A percentile compares a stretch with the other conserved stretches of the same genome.
phyloP scores from a whole-genome alignment of 1,140 invertebrate species.

The Dolichoris vasculosae region DNA sequence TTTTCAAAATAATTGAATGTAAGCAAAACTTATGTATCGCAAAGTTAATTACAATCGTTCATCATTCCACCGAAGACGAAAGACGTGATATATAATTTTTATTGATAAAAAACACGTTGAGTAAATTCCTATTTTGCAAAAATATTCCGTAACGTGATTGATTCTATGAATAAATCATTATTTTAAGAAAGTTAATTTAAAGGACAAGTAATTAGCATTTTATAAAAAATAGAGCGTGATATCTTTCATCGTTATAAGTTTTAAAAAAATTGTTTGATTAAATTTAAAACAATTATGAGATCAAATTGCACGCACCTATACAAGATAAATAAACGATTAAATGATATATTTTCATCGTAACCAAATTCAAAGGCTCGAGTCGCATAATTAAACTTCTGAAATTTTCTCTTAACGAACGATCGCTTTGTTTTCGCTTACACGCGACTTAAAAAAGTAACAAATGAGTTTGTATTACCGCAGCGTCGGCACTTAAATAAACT shows the following conservation, averaged over 20 bases:
- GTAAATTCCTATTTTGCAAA: background rate
- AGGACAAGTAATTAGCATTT: background rate
- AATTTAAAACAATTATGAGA: too few species aligned
- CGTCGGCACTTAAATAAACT: conserved; percentile 30
- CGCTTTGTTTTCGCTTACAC: background rate
- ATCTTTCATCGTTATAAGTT: background rate
- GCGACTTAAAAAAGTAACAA: background rate
- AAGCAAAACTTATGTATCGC: background rate
- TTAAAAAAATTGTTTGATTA: background rate
- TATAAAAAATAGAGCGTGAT: background rate
- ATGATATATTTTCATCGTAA: background rate
- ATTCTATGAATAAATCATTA: conserved; percentile 23
- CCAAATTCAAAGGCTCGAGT: background rate
- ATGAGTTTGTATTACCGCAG: conserved; percentile 34
- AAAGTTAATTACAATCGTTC: conserved; percentile 18
- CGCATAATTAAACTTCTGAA: background rate
- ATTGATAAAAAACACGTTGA: conserved; percentile 22
- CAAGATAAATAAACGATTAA: background rate
- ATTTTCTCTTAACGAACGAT: background rate
- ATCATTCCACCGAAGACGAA: background rate
- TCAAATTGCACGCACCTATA: background rate
- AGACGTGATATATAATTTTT: background rate
- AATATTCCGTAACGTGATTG: background rate
- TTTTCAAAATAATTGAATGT: background rate
- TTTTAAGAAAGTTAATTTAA: conserved; percentile 2